Evolutionary conservation across 1,140 invertebrate genomes (phyloP).

Genomic region (Ceratoteleas bidentatus): DNA sequence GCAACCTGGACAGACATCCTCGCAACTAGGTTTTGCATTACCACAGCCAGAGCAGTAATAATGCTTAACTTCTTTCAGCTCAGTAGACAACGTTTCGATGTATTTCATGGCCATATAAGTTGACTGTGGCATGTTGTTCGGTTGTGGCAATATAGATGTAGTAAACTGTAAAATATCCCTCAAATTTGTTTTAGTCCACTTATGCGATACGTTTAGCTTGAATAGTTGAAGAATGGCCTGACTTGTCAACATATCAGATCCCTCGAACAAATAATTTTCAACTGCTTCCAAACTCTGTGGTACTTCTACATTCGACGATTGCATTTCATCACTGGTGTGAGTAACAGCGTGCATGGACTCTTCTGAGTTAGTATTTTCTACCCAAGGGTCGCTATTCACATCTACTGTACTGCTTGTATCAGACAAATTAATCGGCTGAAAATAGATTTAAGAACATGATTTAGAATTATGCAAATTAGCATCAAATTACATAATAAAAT

Average conservation of each 20-base stretch:
- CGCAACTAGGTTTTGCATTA: not conserved
- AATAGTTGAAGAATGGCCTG: not conserved
- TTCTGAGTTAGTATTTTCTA: too few relatives aligned
- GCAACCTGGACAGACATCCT: conserved; percentile 1
- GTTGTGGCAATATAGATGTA: conserved; percentile 6
- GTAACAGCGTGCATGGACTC: too few relatives aligned
- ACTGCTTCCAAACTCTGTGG: too few relatives aligned
- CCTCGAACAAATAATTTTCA: not conserved
- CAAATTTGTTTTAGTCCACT: not conserved
- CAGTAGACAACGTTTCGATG: not conserved
- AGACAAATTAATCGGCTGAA: too few relatives aligned
- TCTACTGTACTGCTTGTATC: too few relatives aligned
- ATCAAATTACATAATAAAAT: too few relatives aligned
- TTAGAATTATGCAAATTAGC: too few relatives aligned
- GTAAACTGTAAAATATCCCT: not conserved
- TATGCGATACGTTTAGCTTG: not conserved
- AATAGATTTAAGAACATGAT: too few relatives aligned
- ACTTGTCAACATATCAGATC: not conserved
- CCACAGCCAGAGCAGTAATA: conserved; percentile 9
- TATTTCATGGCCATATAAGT: conserved; percentile 4
- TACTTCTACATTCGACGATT: too few relatives aligned
- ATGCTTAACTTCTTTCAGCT: not conserved
- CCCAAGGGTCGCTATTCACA: too few relatives aligned
- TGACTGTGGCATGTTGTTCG: conserved; percentile 17
- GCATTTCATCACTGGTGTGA: too few relatives aligned